Evolutionary conservation across 2,797 vertebrate genomes (phyloP).

Genomic region (Notolabrus celidotus): DNA sequence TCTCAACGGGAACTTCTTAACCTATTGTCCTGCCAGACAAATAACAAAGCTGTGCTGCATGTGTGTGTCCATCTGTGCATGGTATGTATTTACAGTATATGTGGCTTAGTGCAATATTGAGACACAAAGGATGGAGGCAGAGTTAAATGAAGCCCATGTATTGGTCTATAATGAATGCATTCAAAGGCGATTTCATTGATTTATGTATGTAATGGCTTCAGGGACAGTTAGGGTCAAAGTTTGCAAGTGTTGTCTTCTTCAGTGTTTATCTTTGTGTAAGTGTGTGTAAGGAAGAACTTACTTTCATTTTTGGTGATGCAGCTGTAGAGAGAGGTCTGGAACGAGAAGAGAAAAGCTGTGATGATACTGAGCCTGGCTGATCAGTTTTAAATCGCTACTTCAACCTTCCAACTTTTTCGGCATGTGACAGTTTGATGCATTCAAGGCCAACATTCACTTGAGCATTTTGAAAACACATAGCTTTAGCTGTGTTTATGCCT

Average conservation of each 20-base stretch:
- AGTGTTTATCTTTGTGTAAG: background rate
- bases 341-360: slow-evolving; percentile 47
- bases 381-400: background rate
- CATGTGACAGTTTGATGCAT: too few species aligned
- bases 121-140: background rate
- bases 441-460: too few species aligned
- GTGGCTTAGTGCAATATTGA: background rate
- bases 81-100: slow-evolving; percentile 5
- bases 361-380: background rate
- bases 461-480: too few species aligned
- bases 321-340: slow-evolving; percentile 97
- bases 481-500: too few species aligned
- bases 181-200: slow-evolving; percentile 12
- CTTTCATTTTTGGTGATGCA: slow-evolving; percentile 99
- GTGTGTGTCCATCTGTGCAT: slow-evolving; percentile 16
- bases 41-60: background rate
- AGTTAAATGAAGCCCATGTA: slow-evolving; percentile 7
- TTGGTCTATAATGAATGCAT: background rate
- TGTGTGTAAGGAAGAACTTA: slow-evolving; percentile 82
- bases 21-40: slow-evolving; percentile 10
- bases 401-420: too few species aligned
- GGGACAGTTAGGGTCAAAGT: slow-evolving; percentile 10
- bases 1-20: slow-evolving; percentile 16
- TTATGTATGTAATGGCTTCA: slow-evolving; percentile 9
- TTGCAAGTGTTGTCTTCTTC: slow-evolving; percentile 1